phyloP scores from a whole-genome alignment of 2,797 vertebrate species.

The Lemur catta region DNA sequence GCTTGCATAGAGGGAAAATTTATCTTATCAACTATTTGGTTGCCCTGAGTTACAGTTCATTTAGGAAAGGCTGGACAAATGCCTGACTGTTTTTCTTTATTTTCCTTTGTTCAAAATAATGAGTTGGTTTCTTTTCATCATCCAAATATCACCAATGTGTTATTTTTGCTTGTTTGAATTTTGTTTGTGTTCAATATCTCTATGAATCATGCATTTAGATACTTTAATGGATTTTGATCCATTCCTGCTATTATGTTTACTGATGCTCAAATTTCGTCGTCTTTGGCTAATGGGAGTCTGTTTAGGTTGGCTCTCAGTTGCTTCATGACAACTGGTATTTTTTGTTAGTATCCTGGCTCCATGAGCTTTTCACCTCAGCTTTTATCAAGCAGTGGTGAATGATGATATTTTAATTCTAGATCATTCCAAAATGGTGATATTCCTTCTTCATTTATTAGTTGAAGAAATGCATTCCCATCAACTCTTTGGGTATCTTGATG shows the following conservation, averaged over 20 bases:
- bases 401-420: neutral
- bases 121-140: neutral
- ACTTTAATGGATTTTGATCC: neutral
- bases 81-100: neutral
- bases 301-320: neutral
- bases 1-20: neutral
- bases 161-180: slow-evolving; percentile 31
- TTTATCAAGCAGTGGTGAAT: neutral
- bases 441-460: neutral
- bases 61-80: neutral
- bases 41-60: neutral
- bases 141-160: neutral
- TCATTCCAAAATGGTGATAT: neutral
- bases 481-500: neutral
- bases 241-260: neutral
- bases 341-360: neutral
- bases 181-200: neutral
- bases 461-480: neutral
- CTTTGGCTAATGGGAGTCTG: neutral
- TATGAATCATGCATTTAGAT: slow-evolving; percentile 12
- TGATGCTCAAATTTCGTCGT: neutral
- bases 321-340: neutral
- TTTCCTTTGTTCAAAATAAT: slow-evolving; percentile 26
- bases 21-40: neutral
- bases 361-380: neutral